A percentile compares a stretch with the other conserved stretches of the same genome.
Evolutionary conservation across 2,888 invertebrate genomes (phyloP).

Genomic region (Lasioglossum lativentre): DNA sequence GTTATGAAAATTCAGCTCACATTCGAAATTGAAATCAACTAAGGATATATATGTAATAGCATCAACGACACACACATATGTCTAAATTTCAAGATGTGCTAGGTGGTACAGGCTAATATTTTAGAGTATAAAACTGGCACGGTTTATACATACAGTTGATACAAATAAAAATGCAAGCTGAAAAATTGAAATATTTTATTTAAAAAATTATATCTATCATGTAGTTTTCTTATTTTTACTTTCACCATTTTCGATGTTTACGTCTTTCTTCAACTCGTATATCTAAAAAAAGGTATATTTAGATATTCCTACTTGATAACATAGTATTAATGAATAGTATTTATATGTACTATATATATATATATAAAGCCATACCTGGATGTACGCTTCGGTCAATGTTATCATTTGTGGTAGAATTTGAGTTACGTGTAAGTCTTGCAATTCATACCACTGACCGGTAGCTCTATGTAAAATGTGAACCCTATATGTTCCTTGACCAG

Average conservation of each 20-base stretch:
- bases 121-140: not conserved
- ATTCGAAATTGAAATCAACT: not conserved
- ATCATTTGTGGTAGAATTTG: slow-evolving; percentile 99
- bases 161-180: slow-evolving; percentile 11
- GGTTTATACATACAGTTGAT: not conserved
- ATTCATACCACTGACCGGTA: slow-evolving; percentile 91
- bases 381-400: slow-evolving; percentile 98
- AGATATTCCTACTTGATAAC: not conserved
- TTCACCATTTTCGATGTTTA: slow-evolving; percentile 69
- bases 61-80: too few species aligned
- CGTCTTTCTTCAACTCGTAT: slow-evolving; percentile 79
- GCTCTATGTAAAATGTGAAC: slow-evolving; percentile 96
- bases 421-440: slow-evolving; percentile 98
- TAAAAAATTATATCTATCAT: slow-evolving; percentile 46
- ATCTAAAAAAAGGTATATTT: slow-evolving; percentile 73
- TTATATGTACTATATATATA: not conserved
- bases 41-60: not conserved
- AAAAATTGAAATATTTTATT: slow-evolving; percentile 67
- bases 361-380: slow-evolving; percentile 88
- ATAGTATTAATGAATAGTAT: not conserved
- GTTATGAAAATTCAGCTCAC: not conserved
- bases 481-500: slow-evolving; percentile 96
- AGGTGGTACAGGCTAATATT: not conserved
- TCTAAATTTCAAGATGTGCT: not conserved
- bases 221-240: slow-evolving; percentile 54